Evolutionary conservation across 2,797 vertebrate species (phyloP).

Genomic region (Borostomias antarcticus): DNA sequence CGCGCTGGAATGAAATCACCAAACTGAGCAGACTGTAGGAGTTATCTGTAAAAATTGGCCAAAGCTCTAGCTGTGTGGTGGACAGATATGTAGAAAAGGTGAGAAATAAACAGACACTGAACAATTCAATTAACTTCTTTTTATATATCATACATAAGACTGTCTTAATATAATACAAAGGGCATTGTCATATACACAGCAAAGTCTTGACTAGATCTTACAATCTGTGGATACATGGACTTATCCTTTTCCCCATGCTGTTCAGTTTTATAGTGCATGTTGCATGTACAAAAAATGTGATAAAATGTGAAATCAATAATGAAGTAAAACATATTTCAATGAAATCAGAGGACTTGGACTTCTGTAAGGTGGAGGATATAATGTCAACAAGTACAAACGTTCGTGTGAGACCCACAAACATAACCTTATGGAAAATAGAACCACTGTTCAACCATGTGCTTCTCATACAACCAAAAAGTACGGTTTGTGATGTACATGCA

Average conservation of each 20-base stretch:
- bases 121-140: conserved; percentile 98
- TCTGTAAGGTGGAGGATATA: conserved; percentile 74
- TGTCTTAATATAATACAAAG: conserved; percentile 99
- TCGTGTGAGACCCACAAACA: conserved; percentile 78
- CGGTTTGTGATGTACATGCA: conserved; percentile 83
- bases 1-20: no score
- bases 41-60: no score
- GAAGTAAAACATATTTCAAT: conserved; percentile 70
- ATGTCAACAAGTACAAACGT: conserved; percentile 74
- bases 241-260: conserved; percentile 99
- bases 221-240: conserved; percentile 99
- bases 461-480: conserved; percentile 80
- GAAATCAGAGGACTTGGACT: conserved; percentile 77
- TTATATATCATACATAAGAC: conserved; percentile 99
- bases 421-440: conserved; percentile 78
- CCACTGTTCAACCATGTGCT: conserved; percentile 80
- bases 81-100: background rate
- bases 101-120: conserved; percentile 84
- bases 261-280: conserved; percentile 99
- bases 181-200: conserved; percentile 99
- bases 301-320: conserved; percentile 72
- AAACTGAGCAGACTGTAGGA: no score
- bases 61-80: no score
- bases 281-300: conserved; percentile 81
- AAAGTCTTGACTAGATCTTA: conserved; percentile 99